phyloP scores from a whole-genome alignment of 2,797 vertebrate genomes.

The Acanthopagrus latus region DNA sequence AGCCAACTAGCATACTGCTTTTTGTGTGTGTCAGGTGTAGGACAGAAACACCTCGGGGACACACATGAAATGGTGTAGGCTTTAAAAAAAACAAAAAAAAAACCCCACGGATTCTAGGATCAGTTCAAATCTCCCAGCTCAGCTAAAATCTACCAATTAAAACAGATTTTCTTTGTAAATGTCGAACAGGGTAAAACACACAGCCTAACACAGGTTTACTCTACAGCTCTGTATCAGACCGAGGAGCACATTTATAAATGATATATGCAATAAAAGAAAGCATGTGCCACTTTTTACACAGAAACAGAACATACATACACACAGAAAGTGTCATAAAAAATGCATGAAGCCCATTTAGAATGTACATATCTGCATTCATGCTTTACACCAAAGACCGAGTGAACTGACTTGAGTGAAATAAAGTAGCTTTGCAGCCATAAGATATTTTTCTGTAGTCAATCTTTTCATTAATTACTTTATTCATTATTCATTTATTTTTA shows the following conservation, averaged over 20 bases:
- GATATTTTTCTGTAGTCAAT: not conserved
- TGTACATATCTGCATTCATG: not conserved
- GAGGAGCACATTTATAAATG: constrained; percentile 25
- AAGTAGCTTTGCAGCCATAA: not conserved
- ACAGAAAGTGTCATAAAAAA: constrained; percentile 13
- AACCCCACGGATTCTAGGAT: constrained; percentile 10
- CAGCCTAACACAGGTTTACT: not conserved
- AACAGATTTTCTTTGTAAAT: not conserved
- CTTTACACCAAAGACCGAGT: not conserved
- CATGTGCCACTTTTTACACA: constrained; percentile 23
- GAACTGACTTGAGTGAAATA: constrained; percentile 4
- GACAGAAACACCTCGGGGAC: constrained; percentile 41
- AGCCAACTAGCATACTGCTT: constrained; percentile 26
- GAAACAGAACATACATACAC: not conserved
- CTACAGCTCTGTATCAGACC: not conserved
- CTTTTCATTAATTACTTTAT: not conserved
- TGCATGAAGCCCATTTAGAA: not conserved
- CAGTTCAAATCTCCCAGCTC: not conserved
- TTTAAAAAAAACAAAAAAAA: not conserved
- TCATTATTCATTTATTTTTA: not conserved
- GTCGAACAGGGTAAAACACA: constrained; percentile 7
- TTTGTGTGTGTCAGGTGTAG: constrained; percentile 37
- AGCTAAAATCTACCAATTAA: constrained; percentile 1
- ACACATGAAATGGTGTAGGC: not conserved
- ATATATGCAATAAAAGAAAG: constrained; percentile 29